Conservation (phyloP, 2,888 invertebrate species). For the Oxycera nigricornis region DNA sequence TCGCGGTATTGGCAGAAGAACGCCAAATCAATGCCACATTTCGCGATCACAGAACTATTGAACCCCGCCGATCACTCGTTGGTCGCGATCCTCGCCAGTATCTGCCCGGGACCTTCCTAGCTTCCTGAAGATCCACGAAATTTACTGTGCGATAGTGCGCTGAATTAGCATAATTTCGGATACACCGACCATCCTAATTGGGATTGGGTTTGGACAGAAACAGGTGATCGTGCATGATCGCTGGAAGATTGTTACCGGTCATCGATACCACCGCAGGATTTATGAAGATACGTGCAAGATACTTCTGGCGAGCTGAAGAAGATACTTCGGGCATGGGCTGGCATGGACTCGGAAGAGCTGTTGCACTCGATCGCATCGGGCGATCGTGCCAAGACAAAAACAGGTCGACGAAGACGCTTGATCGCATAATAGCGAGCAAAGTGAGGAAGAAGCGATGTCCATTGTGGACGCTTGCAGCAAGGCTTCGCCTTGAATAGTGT, state of each 20-base stretch:
- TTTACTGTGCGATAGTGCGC: neutral
- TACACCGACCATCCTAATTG: slow-evolving; percentile 25
- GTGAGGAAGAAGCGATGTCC: slow-evolving; percentile 28
- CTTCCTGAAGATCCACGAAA: slow-evolving; percentile 19
- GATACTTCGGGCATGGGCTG: neutral
- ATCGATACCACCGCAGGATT: slow-evolving; percentile 18
- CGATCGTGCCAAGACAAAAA: slow-evolving; percentile 30
- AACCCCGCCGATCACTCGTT: neutral
- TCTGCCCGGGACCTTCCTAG: neutral
- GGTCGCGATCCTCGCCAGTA: neutral
- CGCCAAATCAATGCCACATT: slow-evolving; percentile 20
- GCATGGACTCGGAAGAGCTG: neutral
- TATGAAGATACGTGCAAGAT: slow-evolving; percentile 28
- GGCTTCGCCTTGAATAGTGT: neutral
- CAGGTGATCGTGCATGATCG: slow-evolving; percentile 32
- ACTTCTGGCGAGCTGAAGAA: neutral
- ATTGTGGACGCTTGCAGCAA: slow-evolving; percentile 2
- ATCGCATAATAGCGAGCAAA: neutral
- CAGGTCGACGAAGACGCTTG: slow-evolving; percentile 2
- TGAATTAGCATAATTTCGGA: slow-evolving; percentile 40
- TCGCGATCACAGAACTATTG: neutral
- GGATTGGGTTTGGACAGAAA: slow-evolving; percentile 23
- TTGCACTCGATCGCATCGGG: neutral
- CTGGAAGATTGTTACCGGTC: slow-evolving; percentile 4
- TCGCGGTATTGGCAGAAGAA: slow-evolving; percentile 17